Percentiles rank a stretch among this genome's conserved stretches.
phyloP scores from a whole-genome alignment of 2,113 vertebrate genomes.

The Gavialis gangeticus region DNA sequence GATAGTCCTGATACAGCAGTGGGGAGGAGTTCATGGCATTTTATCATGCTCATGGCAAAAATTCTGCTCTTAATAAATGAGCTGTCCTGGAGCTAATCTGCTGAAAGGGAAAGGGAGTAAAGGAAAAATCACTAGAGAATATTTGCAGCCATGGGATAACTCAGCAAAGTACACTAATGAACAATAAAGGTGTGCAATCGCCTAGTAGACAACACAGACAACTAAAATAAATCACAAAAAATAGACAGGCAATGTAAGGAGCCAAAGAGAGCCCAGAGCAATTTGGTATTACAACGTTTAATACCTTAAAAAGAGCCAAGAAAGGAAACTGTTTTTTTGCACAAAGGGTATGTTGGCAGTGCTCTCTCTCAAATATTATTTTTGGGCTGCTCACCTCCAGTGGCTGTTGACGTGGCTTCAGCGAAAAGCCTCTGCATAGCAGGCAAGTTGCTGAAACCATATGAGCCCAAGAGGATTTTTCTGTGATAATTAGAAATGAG shows the following conservation, averaged over 20 bases:
- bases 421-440: conserved; percentile 28
- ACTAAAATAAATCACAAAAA: background rate
- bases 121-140: background rate
- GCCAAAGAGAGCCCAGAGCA: background rate
- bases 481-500: background rate
- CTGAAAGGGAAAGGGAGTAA: fast-evolving
- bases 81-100: fast-evolving
- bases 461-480: conserved; percentile 24
- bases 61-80: background rate
- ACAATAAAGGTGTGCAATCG: background rate
- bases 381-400: conserved; percentile 40
- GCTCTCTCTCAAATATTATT: conserved; percentile 59
- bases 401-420: conserved; percentile 55
- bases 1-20: background rate
- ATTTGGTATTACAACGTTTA: background rate
- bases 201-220: background rate
- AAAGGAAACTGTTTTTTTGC: conserved; percentile 9
- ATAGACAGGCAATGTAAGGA: background rate
- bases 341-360: conserved; percentile 36
- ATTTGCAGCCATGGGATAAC: background rate
- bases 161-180: background rate
- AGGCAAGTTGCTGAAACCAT: conserved; percentile 17
- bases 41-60: background rate
- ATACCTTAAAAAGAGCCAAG: conserved; percentile 10
- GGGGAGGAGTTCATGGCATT: background rate